phyloP scores from a whole-genome alignment of 2,113 vertebrate genomes.

The Hippopotamus amphibius region DNA sequence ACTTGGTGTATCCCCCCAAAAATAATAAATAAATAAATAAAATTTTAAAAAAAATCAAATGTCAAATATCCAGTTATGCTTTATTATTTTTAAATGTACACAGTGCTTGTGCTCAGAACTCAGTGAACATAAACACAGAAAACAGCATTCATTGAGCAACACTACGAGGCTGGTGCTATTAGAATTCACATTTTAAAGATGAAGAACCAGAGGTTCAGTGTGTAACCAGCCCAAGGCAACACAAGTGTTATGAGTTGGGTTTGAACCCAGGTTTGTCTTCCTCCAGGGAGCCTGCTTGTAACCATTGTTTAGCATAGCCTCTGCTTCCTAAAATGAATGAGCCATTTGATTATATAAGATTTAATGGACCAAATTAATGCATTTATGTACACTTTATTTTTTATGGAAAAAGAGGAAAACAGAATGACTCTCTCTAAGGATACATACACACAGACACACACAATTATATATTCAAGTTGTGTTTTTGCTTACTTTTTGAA shows the following conservation, averaged over 20 bases:
- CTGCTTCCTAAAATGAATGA: neutral
- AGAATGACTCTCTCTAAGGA: neutral
- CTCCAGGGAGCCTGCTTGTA: neutral
- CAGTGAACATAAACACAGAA: neutral
- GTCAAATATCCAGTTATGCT: neutral
- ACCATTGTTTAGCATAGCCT: neutral
- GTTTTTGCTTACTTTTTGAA: neutral
- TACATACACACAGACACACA: neutral
- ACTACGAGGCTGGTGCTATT: neutral
- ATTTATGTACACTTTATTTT: neutral
- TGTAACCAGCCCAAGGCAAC: neutral
- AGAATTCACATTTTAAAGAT: neutral
- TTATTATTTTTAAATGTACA: neutral
- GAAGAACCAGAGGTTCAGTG: neutral
- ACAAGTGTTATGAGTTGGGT: neutral
- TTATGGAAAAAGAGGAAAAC: neutral
- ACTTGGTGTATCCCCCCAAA: too few relatives aligned
- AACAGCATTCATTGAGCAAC: too few relatives aligned
- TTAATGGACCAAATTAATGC: neutral
- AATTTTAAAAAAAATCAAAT: neutral
- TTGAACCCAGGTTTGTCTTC: neutral
- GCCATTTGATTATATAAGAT: neutral
- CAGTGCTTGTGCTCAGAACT: neutral
- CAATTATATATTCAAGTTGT: neutral
- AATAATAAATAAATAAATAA: too few relatives aligned